A percentile compares a stretch with the other conserved stretches of the same genome.
phyloP scores from a whole-genome alignment of 2,797 vertebrate species.

The Podarcis siculus region DNA sequence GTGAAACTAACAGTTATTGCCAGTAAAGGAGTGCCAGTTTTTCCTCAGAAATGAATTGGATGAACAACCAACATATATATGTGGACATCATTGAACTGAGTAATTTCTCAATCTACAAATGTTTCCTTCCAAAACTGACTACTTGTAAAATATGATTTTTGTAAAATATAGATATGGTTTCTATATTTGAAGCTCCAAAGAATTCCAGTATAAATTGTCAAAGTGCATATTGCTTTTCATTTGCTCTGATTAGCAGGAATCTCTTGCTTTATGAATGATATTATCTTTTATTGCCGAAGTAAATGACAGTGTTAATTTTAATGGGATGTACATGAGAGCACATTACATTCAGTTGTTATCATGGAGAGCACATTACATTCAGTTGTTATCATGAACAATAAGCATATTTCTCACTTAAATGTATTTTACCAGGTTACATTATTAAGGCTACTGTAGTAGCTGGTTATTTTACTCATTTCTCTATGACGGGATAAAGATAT shows the following conservation, averaged over 20 bases:
- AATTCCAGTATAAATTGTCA: background rate
- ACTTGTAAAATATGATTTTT: background rate
- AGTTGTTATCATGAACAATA: background rate
- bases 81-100: background rate
- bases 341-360: conserved; percentile 9
- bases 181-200: rapidly evolving
- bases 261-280: background rate
- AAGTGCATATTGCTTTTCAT: background rate
- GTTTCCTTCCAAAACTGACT: conserved; percentile 31
- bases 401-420: background rate
- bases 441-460: background rate
- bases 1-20: conserved; percentile 10
- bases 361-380: background rate
- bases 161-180: background rate
- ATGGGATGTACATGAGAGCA: conserved; percentile 1
- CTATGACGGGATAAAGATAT: background rate
- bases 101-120: conserved; percentile 8
- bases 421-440: background rate
- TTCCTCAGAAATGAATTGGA: background rate
- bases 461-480: background rate
- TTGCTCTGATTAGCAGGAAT: conserved; percentile 18
- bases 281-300: background rate
- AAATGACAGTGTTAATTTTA: background rate
- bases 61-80: background rate
- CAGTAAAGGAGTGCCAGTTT: background rate